Percentiles rank a stretch among this genome's conserved stretches.
Evolutionary conservation across 2,113 vertebrate species (phyloP).

Genomic region (Muscicapa adusta): DNA sequence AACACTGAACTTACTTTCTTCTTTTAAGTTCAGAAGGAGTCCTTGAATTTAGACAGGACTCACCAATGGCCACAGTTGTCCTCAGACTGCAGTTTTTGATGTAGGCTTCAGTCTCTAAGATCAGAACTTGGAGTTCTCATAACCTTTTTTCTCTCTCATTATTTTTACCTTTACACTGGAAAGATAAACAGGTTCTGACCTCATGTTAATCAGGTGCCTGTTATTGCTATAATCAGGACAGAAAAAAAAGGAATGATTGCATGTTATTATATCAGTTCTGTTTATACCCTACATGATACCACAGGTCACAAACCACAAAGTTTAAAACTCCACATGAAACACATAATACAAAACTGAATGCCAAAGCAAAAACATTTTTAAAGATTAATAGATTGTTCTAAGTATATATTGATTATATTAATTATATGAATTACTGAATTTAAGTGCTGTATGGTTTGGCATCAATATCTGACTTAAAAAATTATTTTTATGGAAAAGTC

Average conservation of each 20-base stretch:
- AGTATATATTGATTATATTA: neutral
- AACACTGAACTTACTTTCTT: neutral
- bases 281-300: neutral
- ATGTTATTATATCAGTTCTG: neutral
- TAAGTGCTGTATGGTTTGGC: neutral
- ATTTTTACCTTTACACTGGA: neutral
- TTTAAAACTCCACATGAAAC: neutral
- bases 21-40: neutral
- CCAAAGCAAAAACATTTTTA: neutral
- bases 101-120: neutral
- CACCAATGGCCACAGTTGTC: neutral
- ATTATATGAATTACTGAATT: neutral
- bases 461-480: neutral
- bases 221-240: neutral
- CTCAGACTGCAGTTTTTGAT: neutral
- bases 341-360: neutral
- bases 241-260: neutral
- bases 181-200: neutral
- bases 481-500: neutral
- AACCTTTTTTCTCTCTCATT: neutral
- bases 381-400: neutral
- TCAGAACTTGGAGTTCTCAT: neutral
- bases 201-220: neutral
- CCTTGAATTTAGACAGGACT: neutral
- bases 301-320: neutral